Evolutionary conservation across 2,113 vertebrate genomes (phyloP), one percentile per base, ranked within the genome.

Genomic region (Istiophorus platypterus): DNA sequence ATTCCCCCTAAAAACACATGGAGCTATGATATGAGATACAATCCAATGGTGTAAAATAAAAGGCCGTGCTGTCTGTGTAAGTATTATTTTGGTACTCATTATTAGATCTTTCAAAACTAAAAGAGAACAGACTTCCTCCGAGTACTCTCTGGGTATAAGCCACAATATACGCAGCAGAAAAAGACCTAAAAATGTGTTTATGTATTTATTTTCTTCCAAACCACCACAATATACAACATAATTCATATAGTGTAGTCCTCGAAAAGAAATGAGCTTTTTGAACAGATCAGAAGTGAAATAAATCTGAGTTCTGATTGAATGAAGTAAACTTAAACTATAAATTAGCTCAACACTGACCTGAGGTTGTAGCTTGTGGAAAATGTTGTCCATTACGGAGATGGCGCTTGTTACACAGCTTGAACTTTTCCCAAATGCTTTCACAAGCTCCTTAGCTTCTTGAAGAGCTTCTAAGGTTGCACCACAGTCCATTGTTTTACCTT

Each of bases 341-440:
- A 37, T 18, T 2, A 12, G 7, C n/a, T 42, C 6, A 31, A 9
- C 13, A 27, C 92, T 93, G 89, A 97, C 97, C 97, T 96, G 89
- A 51, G 84, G 13, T 14, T 78, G 65, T 0, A 90, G 82, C 66
- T 78, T 64, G 29, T 66, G 68, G 41, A 67, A 58, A 20, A 98
- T 94, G 42, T 91, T 90, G 64, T 89, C 89, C 51, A 98, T 76
- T 54, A 82, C 72, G 71, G 92, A 83, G 29, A 96, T 91, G 51
- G 96, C 94, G 49, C 31, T 83, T 5, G 94, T 82, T 71, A 97
- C 94, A 24, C 80, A 54, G 74, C 93, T 91, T 18, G 96, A 96
- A 71, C 95, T 92, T 51, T 88, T 92, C 75, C 87, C 92, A 89
- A 98, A 97, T 18, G 88, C 95, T 69, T 94, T 87, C 54, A 97